Percentiles rank a stretch among this genome's conserved stretches.
Evolutionary conservation across 2,797 vertebrate genomes (phyloP).

Genomic region (Anabacerthia variegaticeps): DNA sequence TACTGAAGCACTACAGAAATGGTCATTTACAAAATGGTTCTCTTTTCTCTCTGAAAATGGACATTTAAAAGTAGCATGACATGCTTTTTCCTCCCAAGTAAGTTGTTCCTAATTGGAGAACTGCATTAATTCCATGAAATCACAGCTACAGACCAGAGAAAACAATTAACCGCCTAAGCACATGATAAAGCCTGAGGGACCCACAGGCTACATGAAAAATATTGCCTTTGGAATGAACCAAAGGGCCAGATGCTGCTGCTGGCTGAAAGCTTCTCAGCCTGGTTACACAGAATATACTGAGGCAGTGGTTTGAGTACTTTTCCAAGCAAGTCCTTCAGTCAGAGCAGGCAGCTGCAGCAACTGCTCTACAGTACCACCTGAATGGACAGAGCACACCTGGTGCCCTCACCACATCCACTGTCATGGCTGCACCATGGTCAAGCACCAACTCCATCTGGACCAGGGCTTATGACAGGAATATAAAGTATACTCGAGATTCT

Average conservation of each 20-base stretch:
- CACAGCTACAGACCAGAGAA: not conserved
- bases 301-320: not conserved
- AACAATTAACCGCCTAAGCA: not conserved
- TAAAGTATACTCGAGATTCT: not conserved
- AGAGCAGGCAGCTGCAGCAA: not conserved
- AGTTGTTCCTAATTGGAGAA: not conserved
- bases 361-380: not conserved
- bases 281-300: not conserved
- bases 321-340: not conserved
- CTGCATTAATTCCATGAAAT: not conserved
- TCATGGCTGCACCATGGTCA: fast-evolving
- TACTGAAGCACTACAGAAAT: not conserved
- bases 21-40: not conserved
- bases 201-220: not conserved
- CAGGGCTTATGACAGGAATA: not conserved
- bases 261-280: not conserved
- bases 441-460: not conserved
- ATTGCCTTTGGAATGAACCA: no score
- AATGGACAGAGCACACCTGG: fast-evolving
- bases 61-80: not conserved
- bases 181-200: not conserved
- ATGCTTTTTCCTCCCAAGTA: not conserved
- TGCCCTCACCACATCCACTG: not conserved
- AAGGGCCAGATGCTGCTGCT: not conserved
- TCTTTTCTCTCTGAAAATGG: not conserved